Evolutionary conservation across 2,113 vertebrate species (phyloP), one percentile per base, ranked within the genome.

Genomic region (Amblyopsis rosae): DNA sequence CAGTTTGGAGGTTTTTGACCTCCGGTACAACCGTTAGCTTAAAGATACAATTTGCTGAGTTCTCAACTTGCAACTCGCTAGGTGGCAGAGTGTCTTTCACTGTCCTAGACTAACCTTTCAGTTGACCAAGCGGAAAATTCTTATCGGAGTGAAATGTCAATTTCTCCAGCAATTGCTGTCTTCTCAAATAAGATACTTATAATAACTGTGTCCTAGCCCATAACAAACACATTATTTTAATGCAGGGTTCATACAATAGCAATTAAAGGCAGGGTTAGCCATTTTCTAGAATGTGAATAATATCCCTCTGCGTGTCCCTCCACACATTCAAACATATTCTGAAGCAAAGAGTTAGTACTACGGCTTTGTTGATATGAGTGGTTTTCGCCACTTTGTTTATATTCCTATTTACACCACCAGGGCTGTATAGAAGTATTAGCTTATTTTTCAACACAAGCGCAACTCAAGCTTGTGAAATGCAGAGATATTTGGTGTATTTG

Each of bases 141-240:
- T 74, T 76, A 71, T 69, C 33, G 33, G 26, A 58, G 35, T 65
- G 17, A 51, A 53, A 67, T 70, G 57, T 33, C 72, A 80, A 64
- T 76, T 64, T 26, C 70, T 53, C 65, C 59, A 60, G 57, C 54
- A 79, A 73, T 65, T 58, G 64, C 79, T 77, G 68, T 77, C 51
- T 56, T 17, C 72, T 73, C 69, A 73, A 72, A 71, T 70, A 77
- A 59, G 51, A 51, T 55, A 12, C 83, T 76, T 79, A 77, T 53
- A 12, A 77, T 53, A 12, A 60, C 49, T 45, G 60, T 65, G 57
- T 70, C 61, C 26, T 67, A 73, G 67, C 49, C 73, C 59, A 75
- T 64, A 64, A 83, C 61, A 74, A 78, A 33, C 13, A 51, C 55
- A 71, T 5, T 65, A 2, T 8, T 65, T 47, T 48, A 69, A 45